phyloP scores from a whole-genome alignment of 2,113 vertebrate genomes.

The Montifringilla adamsi region DNA sequence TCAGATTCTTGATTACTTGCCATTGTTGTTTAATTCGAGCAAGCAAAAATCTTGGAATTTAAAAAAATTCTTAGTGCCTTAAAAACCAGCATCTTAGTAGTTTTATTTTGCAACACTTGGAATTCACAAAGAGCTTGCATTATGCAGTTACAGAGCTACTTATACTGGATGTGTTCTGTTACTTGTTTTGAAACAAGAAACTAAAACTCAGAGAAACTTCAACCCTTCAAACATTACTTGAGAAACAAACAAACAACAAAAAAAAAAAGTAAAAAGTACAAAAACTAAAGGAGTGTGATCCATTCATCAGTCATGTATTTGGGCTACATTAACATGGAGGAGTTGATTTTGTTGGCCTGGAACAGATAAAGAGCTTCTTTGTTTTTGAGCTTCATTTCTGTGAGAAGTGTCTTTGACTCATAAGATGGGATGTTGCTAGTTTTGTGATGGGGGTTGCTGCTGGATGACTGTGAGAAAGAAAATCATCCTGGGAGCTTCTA shows the following conservation, averaged over 20 bases:
- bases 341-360: background rate
- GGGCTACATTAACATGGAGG: background rate
- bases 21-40: background rate
- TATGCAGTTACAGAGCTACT: background rate
- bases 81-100: background rate
- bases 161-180: background rate
- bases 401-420: background rate
- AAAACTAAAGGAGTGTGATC: background rate
- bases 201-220: background rate
- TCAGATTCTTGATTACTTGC: background rate
- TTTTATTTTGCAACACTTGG: background rate
- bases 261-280: background rate
- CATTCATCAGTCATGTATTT: background rate
- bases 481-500: background rate
- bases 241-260: background rate
- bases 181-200: background rate
- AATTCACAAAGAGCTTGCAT: background rate
- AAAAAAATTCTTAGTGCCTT: background rate
- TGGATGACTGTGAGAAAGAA: background rate
- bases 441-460: background rate
- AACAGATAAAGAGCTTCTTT: background rate
- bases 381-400: background rate
- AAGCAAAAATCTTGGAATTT: background rate
- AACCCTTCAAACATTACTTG: background rate
- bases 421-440: background rate